Base-by-base conservation (phyloP, 2,113 vertebrate genomes). In the Epinephelus moara region DNA sequence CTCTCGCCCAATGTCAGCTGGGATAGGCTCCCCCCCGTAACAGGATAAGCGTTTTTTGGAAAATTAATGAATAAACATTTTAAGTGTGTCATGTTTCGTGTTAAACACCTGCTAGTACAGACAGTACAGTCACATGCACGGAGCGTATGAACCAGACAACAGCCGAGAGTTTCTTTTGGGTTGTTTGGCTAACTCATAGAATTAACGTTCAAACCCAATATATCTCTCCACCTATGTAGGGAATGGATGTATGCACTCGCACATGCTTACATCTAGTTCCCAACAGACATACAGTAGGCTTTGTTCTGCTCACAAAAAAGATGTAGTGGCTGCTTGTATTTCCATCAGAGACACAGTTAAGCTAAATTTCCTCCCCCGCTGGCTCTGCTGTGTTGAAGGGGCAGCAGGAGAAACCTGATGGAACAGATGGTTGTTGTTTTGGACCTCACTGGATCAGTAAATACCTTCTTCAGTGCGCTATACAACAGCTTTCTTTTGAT, bases 401-500 rank as follows among this genome's bases (percentile, higher is more conserved):
- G n/a, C 68, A 60, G 66, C 56, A n/a, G 84, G 47, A 53, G 45
- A 37, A 70, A 70, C 68, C 27, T 30, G 63, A n/a, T 25, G 45
- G 19, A 76, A 19, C 66, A 75, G 50, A 70, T 75, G 59, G 27
- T 45, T 56, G 70, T n/a, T 80, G 70, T 52, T 61, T 68, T 68
- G 59, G 50, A 62, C 11, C 15, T 11, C 4, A 33, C 30, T 19
- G 37, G 42, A 73, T 62, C 76, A 78, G 33, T 52, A 45, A 60
- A 57, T 15, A 30, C 12, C 25, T 56, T 55, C 42, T 23, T 33
- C 74, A n/a, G 45, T 50, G 40, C 25, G 52, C 21, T 17, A 17
- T 27, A 53, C 12, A 42, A 60, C n/a, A 49, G 25, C 3, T 25
- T n/a, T n/a, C 12, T 33, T 68, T 55, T 45, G 37, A 19, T 74